Percentiles rank a stretch among this genome's conserved stretches.
phyloP scores from a whole-genome alignment of 2,888 invertebrate genomes.

The Ectemnius continuus region DNA sequence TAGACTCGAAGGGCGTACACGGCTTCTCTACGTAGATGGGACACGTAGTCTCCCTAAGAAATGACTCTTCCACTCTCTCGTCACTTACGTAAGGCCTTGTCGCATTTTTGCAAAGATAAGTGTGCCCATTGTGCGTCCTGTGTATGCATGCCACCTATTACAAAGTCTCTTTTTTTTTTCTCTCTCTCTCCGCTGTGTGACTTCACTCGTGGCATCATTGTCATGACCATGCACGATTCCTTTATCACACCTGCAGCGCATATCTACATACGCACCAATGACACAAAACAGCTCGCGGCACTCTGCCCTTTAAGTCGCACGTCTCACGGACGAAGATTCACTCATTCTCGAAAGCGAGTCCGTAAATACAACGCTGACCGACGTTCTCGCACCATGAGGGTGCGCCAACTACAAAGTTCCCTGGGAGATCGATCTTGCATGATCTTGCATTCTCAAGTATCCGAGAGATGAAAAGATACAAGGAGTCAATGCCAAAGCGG shows the following conservation, averaged over 20 bases:
- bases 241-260: conserved; percentile 26
- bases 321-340: neutral
- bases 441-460: neutral
- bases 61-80: neutral
- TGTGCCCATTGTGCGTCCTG: neutral
- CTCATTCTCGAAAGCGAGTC: neutral
- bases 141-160: neutral
- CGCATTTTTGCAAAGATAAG: neutral
- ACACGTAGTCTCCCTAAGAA: neutral
- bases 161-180: neutral
- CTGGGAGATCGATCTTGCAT: neutral
- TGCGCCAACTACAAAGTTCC: neutral
- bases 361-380: neutral
- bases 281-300: conserved; percentile 19
- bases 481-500: neutral
- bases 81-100: conserved; percentile 2
- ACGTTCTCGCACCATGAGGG: neutral
- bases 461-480: neutral
- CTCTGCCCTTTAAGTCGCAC: neutral
- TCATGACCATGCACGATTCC: conserved; percentile 21
- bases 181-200: conserved; percentile 23
- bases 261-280: conserved; percentile 7
- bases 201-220: conserved; percentile 11
- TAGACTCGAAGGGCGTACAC: neutral
- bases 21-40: neutral